Percentiles rank a stretch among this genome's conserved stretches.
These are phyloP conservation scores for Equus przewalskii DNA, from an alignment of 2,113 vertebrate species.

Conservation along the genomic window DNA sequence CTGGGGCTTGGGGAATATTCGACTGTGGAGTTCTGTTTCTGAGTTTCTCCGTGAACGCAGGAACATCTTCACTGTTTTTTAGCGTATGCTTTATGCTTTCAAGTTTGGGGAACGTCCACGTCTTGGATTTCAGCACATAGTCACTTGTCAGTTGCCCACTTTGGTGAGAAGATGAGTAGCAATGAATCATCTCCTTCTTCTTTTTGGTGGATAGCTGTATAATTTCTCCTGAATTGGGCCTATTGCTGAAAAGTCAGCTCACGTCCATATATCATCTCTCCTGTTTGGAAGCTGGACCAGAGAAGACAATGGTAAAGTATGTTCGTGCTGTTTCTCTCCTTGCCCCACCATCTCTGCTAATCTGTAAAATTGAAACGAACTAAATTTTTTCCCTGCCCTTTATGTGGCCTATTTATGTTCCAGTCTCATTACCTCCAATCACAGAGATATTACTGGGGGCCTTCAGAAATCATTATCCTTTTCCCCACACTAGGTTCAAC, in stretches of 20 bases:
- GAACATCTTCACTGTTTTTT: background rate
- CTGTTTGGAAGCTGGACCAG: background rate
- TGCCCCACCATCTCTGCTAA: background rate
- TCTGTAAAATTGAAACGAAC: background rate
- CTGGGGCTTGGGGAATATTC: background rate
- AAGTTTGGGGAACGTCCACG: no score
- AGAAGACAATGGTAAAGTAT: background rate
- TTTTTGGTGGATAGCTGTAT: background rate
- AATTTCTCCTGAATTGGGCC: background rate
- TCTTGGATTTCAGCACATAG: background rate
- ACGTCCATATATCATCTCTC: no score
- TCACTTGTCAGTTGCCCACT: background rate
- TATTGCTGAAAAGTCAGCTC: background rate
- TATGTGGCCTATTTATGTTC: background rate
- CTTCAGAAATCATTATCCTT: background rate
- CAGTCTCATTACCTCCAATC: background rate
- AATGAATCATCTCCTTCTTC: background rate
- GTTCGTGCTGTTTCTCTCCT: background rate
- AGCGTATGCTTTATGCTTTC: background rate
- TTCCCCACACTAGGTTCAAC: background rate
- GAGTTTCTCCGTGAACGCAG: background rate
- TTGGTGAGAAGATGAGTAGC: background rate
- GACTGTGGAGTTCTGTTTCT: background rate
- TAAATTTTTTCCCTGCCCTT: no score
- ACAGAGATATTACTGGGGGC: background rate